phyloP scores from a whole-genome alignment of 2,797 vertebrate genomes.

The Gadopsis bispinosus region DNA sequence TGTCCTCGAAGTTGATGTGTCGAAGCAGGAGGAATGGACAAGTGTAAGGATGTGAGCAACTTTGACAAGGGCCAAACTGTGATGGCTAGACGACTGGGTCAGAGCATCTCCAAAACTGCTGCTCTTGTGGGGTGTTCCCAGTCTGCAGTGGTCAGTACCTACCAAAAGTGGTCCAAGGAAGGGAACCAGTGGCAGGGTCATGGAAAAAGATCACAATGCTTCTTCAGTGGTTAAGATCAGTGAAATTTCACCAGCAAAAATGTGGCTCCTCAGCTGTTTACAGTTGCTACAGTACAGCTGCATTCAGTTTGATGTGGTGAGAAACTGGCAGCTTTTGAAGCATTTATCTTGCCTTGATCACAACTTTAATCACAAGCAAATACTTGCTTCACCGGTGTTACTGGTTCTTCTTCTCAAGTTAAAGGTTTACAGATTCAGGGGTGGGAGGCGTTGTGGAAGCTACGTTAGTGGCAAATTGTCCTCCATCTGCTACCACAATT shows the following conservation, averaged over 20 bases:
- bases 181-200: too few relatives aligned
- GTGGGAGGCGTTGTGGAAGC: background rate
- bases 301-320: background rate
- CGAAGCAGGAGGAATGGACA: too few relatives aligned
- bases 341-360: background rate
- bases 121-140: too few relatives aligned
- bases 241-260: background rate
- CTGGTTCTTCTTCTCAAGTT: background rate
- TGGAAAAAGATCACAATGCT: background rate
- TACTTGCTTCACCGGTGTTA: background rate
- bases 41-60: too few relatives aligned
- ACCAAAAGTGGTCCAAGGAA: too few relatives aligned
- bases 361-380: background rate
- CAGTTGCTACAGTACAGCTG: background rate
- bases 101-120: too few relatives aligned
- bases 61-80: too few relatives aligned
- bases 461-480: background rate
- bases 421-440: background rate
- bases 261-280: background rate
- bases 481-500: slow-evolving; percentile 24
- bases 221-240: background rate
- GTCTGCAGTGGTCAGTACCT: background rate
- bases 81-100: too few relatives aligned
- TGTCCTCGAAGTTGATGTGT: too few relatives aligned
- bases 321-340: background rate